These are phyloP conservation scores for Pavo muticus DNA, from an alignment of 2,113 vertebrate species.

Conservation along the genomic window DNA sequence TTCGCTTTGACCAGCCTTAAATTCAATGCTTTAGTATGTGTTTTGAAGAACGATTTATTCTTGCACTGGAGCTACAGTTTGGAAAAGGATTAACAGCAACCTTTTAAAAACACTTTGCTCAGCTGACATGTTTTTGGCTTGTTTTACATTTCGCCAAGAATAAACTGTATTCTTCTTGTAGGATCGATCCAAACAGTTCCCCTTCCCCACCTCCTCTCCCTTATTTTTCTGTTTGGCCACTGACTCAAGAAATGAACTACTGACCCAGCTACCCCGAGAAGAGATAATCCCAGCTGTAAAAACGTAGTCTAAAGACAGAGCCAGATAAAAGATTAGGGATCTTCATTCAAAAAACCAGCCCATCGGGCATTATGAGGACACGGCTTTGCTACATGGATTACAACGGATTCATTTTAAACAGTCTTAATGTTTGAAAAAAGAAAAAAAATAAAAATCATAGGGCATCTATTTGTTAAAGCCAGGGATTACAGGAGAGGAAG, in stretches of 20 bases:
- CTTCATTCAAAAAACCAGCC: constrained; percentile 6
- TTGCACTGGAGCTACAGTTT: background rate
- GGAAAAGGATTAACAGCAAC: background rate
- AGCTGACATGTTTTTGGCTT: background rate
- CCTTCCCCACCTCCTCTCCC: background rate
- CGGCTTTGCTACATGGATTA: constrained; percentile 38
- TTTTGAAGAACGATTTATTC: background rate
- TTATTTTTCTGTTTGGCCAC: background rate
- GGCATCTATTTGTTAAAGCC: background rate
- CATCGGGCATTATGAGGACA: constrained; percentile 22
- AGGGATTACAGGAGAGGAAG: background rate
- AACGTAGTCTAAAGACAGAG: background rate
- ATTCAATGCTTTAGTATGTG: background rate
- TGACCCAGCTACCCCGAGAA: background rate
- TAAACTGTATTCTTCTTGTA: background rate
- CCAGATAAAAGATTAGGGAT: constrained; percentile 49
- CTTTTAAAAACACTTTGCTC: constrained; percentile 1
- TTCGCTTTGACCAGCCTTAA: background rate
- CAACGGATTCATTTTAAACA: constrained; percentile 28
- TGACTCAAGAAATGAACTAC: background rate
- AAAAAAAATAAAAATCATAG: background rate
- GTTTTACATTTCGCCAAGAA: background rate
- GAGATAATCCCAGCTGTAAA: constrained; percentile 35
- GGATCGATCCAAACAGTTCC: background rate
- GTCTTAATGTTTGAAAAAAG: background rate